phyloP scores from a whole-genome alignment of 2,113 vertebrate species.

The Lagopus muta region DNA sequence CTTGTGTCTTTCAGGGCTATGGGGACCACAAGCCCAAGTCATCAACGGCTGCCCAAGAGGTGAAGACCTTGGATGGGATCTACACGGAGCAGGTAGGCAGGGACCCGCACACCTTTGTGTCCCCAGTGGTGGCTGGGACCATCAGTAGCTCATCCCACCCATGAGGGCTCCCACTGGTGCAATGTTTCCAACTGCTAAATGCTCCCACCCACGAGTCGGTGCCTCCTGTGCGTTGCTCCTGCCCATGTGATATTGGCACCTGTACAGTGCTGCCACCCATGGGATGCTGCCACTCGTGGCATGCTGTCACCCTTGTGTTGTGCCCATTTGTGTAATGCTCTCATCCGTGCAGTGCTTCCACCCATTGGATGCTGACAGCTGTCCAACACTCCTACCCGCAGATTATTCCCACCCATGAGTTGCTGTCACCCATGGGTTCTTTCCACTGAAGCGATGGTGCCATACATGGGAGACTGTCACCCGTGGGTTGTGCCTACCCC shows the following conservation, averaged over 20 bases:
- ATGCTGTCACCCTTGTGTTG: too few species aligned
- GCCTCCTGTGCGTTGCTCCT: too few species aligned
- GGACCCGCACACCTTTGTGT: not conserved
- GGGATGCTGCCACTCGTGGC: too few species aligned
- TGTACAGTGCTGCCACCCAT: too few species aligned
- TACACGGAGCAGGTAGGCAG: conserved; percentile 89
- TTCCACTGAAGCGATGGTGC: too few species aligned
- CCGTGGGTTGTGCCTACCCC: not conserved
- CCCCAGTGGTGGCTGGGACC: not conserved
- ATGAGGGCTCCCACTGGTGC: not conserved
- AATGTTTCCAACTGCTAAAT: not conserved
- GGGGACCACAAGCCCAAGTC: conserved; percentile 97
- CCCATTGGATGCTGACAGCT: not conserved
- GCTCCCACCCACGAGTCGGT: not conserved
- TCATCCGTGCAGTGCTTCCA: not conserved
- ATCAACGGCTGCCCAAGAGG: conserved; percentile 93
- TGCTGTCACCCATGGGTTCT: too few species aligned
- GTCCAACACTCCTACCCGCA: too few species aligned
- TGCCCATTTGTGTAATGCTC: too few species aligned
- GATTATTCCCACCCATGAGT: too few species aligned
- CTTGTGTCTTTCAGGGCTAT: conserved; percentile 82
- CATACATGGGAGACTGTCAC: too few species aligned
- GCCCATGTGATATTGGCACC: too few species aligned
- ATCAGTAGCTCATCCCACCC: not conserved
- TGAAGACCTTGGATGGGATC: conserved; percentile 92